Conservation (phyloP, 2,113 vertebrate species). For the Phyllopteryx taeniolatus region DNA sequence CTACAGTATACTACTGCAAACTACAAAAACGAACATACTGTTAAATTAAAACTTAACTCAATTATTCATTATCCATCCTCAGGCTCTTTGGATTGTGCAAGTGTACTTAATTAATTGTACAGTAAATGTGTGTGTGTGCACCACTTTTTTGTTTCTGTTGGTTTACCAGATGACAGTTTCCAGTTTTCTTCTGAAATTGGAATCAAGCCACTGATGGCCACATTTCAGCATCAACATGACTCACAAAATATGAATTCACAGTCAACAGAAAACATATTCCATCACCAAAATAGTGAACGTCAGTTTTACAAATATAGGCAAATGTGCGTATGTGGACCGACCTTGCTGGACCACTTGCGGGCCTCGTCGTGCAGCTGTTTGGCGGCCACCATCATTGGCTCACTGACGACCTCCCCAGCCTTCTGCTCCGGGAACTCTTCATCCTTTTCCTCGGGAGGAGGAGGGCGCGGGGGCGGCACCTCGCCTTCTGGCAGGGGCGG, state of each 20-base stretch:
- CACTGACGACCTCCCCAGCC: conserved; percentile 91
- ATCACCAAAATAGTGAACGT: not conserved
- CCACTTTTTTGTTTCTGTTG: not conserved
- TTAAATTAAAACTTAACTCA: not conserved
- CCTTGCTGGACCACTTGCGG: conserved; percentile 96
- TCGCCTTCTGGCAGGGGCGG: conserved; percentile 95
- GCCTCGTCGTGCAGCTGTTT: conserved; percentile 96
- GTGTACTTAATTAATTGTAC: not conserved
- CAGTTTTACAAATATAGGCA: not conserved
- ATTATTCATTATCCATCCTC: no score
- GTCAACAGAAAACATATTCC: conserved; percentile 6
- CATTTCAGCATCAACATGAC: conserved; percentile 45
- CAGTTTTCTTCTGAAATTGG: conserved; percentile 59
- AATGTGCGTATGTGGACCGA: conserved; percentile 37
- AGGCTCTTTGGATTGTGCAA: not conserved
- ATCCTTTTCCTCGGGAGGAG: conserved; percentile 96
- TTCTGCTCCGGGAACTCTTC: conserved; percentile 98
- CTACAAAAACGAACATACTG: not conserved
- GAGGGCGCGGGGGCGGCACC: conserved; percentile 91
- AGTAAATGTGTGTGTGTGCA: not conserved
- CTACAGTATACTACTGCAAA: not conserved
- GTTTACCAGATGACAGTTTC: conserved; percentile 65
- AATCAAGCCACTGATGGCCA: conserved; percentile 53
- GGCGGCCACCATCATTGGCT: conserved; percentile 99
- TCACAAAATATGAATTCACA: conserved; percentile 12